phyloP scores from a whole-genome alignment of 2,888 invertebrate species.

The Leucoptera coffeella region DNA sequence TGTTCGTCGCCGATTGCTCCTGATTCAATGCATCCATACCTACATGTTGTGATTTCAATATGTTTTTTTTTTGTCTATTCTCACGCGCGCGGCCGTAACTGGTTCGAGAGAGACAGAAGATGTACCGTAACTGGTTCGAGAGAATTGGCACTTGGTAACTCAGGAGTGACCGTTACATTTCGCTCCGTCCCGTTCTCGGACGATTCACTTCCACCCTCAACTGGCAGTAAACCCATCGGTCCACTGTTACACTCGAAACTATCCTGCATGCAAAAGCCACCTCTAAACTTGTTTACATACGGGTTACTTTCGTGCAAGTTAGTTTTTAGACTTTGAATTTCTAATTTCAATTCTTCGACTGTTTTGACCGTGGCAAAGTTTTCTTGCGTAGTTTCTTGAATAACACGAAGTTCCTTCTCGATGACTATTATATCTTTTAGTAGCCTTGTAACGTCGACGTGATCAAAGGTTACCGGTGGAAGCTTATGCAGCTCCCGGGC shows the following conservation, averaged over 20 bases:
- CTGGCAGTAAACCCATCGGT: neutral
- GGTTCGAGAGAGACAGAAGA: too few species aligned
- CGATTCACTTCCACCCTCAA: too few species aligned
- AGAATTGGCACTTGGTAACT: too few species aligned
- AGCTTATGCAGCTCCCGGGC: conserved; percentile 2
- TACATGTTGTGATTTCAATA: too few species aligned
- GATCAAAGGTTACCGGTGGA: conserved; percentile 2
- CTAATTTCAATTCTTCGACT: conserved; percentile 3
- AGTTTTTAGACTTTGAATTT: conserved; percentile 3
- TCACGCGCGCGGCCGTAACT: too few species aligned
- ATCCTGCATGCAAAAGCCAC: neutral
- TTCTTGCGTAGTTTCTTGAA: neutral
- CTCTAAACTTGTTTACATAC: neutral
- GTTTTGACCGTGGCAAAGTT: conserved; percentile 4
- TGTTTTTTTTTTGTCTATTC: too few species aligned
- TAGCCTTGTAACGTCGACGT: conserved; percentile 1
- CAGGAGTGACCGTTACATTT: too few species aligned
- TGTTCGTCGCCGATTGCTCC: too few species aligned
- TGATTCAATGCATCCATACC: too few species aligned
- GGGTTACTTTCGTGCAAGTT: neutral
- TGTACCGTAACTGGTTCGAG: too few species aligned
- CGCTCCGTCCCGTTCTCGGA: too few species aligned
- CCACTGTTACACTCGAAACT: neutral
- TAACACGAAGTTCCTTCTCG: conserved; percentile 3
- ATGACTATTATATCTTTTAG: neutral